Conservation (phyloP, 2,797 vertebrate species). For the Melopsittacus undulatus region DNA sequence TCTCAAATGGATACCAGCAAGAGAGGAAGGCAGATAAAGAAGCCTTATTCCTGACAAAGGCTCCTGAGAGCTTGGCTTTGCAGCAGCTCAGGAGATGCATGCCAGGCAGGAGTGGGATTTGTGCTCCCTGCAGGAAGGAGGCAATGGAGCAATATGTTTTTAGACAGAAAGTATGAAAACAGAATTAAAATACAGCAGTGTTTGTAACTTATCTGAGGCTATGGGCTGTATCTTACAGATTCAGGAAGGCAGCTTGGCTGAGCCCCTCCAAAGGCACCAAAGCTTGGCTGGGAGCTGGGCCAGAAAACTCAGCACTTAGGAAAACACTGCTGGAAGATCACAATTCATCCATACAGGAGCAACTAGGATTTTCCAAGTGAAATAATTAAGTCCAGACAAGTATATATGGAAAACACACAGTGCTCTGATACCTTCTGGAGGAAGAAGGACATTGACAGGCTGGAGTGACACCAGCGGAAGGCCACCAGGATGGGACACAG, state of each 20-base stretch:
- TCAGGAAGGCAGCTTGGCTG: constrained; percentile 23
- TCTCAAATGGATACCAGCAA: not conserved
- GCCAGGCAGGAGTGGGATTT: not conserved
- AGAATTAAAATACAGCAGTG: not conserved
- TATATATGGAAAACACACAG: not conserved
- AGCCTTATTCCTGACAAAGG: not conserved
- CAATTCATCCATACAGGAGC: not conserved
- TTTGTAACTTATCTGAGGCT: constrained; percentile 29
- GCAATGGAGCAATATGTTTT: constrained; percentile 9
- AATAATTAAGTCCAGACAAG: not conserved
- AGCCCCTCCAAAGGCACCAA: not conserved
- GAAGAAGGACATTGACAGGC: not conserved
- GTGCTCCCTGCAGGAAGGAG: not conserved
- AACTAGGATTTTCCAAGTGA: constrained; percentile 24
- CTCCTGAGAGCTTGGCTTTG: not conserved
- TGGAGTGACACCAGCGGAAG: not conserved
- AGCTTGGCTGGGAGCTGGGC: constrained; percentile 17
- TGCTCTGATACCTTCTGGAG: not conserved
- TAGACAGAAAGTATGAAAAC: not conserved
- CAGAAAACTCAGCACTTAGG: constrained; percentile 18
- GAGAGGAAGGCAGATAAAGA: not conserved
- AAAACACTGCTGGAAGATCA: constrained; percentile 19
- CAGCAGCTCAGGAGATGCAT: not conserved
- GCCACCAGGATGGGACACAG: not conserved
- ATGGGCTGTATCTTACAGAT: not conserved